Evolutionary conservation across 2,797 vertebrate species (phyloP).

Genomic region (Ataeniobius toweri): DNA sequence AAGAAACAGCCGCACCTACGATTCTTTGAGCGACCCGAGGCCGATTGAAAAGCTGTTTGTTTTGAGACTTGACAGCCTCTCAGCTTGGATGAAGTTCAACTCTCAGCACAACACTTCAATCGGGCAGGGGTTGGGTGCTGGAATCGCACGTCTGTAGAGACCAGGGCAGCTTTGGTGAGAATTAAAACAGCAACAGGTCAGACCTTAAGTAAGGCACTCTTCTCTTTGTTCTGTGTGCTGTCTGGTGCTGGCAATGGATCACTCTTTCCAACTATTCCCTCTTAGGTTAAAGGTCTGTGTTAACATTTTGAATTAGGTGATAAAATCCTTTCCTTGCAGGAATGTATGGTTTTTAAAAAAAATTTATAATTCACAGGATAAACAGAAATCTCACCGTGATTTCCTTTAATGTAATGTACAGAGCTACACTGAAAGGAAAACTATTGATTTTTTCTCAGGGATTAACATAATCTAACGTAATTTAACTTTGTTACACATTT

Average conservation of each 20-base stretch:
- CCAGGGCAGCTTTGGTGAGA: background rate
- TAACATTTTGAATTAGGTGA: background rate
- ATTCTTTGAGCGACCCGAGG: background rate
- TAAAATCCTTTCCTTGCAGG: background rate
- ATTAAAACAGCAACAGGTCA: background rate
- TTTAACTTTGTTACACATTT: background rate
- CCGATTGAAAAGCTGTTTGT: background rate
- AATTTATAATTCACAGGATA: background rate
- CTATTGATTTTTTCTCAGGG: background rate
- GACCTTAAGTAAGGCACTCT: background rate
- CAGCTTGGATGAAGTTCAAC: background rate
- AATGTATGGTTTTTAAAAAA: background rate
- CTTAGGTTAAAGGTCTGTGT: background rate
- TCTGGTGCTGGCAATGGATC: background rate
- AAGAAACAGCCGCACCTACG: background rate
- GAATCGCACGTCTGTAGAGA: background rate
- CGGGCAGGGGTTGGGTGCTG: background rate
- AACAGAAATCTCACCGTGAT: background rate
- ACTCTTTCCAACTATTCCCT: background rate
- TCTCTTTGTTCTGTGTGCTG: background rate
- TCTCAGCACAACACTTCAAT: background rate
- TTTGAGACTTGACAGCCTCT: background rate
- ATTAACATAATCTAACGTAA: background rate
- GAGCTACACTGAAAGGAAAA: background rate
- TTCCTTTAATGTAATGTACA: background rate